Percentiles rank a stretch among this genome's conserved stretches.
Conservation (phyloP, 2,797 vertebrate genomes). For the Sebastes miniatus region DNA sequence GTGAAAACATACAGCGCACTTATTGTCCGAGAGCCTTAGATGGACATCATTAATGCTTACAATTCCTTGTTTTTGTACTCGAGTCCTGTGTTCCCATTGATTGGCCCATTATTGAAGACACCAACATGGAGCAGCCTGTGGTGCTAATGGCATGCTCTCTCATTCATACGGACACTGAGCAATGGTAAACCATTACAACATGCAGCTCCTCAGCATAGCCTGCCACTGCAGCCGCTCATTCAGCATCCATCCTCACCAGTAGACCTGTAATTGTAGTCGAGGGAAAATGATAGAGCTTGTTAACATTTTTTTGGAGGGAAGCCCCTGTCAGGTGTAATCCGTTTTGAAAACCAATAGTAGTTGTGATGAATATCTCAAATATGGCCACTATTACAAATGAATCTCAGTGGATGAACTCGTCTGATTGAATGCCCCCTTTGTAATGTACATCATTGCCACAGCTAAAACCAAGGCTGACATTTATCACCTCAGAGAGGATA, state of each 20-base stretch:
- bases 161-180: slow-evolving; percentile 65
- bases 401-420: slow-evolving; percentile 3
- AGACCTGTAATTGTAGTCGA: slow-evolving; percentile 42
- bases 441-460: slow-evolving; percentile 29
- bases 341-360: slow-evolving; percentile 24
- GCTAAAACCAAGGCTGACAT: slow-evolving; percentile 50
- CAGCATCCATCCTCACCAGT: slow-evolving; percentile 52
- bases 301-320: slow-evolving; percentile 37
- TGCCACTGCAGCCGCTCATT: slow-evolving; percentile 33
- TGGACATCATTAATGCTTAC: slow-evolving; percentile 48
- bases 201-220: slow-evolving; percentile 52
- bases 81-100: slow-evolving; percentile 55
- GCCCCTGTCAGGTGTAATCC: slow-evolving; percentile 18
- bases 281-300: slow-evolving; percentile 48
- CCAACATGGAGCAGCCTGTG: slow-evolving; percentile 55
- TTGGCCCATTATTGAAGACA: slow-evolving; percentile 64
- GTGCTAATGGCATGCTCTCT: slow-evolving; percentile 67
- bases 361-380: slow-evolving; percentile 34
- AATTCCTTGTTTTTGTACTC: slow-evolving; percentile 53
- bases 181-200: slow-evolving; percentile 64
- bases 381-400: slow-evolving; percentile 23
- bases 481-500: slow-evolving; percentile 53
- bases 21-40: slow-evolving; percentile 3
- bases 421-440: slow-evolving; percentile 28
- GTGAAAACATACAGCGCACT: slow-evolving; percentile 10